Evolutionary conservation across 2,888 invertebrate species (phyloP), one percentile per base, ranked within the genome.

Genomic region (Noctua janthina): DNA sequence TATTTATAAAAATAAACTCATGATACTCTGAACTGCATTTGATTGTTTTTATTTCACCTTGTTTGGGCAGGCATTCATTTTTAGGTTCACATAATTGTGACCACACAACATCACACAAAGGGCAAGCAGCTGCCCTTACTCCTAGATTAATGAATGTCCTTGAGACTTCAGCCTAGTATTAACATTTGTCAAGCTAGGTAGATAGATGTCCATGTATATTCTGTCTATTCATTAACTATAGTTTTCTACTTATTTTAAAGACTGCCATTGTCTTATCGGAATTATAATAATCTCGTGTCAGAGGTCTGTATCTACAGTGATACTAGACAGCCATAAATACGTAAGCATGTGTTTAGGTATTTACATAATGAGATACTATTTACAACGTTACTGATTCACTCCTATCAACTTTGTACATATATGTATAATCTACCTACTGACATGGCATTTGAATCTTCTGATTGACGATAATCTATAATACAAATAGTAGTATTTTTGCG

Each of bases 1-100:
- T 84, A 76, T 87, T 85, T 89, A 83, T 86, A 64, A 82, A 72
- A 59, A 77, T 81, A 87, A 71, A 76, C 64, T 49, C n/a, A 75
- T 76, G 23, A 70, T 74, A 82, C 46, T 70, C 13, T 56, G 54
- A 59, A 64, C 39, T 75, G 68, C 2, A 62, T 72, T 78, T 78
- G 1, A 15, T 46, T 56, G 5, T 43, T 67, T 59, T 74, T 7
- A 2, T 83, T 54, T 54, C 1, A 35, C 35, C 20, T 15, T 73
- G 17, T 15, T 49, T 23, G 13, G 10, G 23, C 6, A 66, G 54
- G 20, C 1, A 15, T 69, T 39, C 11, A 73, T 23, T n/a, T 6
- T 35, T 66, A 78, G n/a, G 43, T 15, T 79, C 23, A 13, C n/a
- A 35, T 17, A 5, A 39, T 76, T 56, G 56, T 62, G 15, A 49